Conservation (phyloP, 1,140 invertebrate species). For the Papilio aristodemus region DNA sequence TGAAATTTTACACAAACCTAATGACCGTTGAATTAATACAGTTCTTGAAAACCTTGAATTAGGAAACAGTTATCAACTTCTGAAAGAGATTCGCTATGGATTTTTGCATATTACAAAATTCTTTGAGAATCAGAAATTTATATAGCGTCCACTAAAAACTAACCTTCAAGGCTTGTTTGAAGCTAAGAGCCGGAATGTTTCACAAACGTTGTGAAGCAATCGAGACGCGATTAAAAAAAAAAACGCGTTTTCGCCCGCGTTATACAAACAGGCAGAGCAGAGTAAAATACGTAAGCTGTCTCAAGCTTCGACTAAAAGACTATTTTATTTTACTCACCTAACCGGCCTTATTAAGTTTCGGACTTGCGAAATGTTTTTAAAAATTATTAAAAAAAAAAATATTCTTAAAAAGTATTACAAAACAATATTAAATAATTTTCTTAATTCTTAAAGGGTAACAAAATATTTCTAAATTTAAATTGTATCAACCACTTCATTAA, state of each 20-base stretch:
- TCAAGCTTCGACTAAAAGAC: too few species aligned
- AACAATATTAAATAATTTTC: too few species aligned
- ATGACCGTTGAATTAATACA: too few species aligned
- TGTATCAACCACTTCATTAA: not conserved
- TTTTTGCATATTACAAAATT: slow-evolving; percentile 14
- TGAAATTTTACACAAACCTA: too few species aligned
- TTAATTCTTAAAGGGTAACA: too few species aligned
- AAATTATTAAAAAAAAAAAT: too few species aligned
- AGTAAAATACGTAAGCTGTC: not conserved
- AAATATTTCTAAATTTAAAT: not conserved
- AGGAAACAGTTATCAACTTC: not conserved
- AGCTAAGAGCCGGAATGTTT: not conserved
- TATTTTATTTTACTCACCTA: too few species aligned
- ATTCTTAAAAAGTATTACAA: too few species aligned
- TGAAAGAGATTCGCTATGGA: slow-evolving; percentile 6
- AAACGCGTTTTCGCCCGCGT: not conserved
- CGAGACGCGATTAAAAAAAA: not conserved
- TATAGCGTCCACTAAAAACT: not conserved
- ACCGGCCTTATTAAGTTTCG: too few species aligned
- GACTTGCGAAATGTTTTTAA: too few species aligned
- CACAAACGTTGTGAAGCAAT: slow-evolving; percentile 8
- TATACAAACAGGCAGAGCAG: not conserved
- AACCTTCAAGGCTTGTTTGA: not conserved
- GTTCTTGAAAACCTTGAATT: not conserved
- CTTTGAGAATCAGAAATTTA: not conserved